phyloP scores from a whole-genome alignment of 2,797 vertebrate genomes.

The Cynodonichthys magdalenae region DNA sequence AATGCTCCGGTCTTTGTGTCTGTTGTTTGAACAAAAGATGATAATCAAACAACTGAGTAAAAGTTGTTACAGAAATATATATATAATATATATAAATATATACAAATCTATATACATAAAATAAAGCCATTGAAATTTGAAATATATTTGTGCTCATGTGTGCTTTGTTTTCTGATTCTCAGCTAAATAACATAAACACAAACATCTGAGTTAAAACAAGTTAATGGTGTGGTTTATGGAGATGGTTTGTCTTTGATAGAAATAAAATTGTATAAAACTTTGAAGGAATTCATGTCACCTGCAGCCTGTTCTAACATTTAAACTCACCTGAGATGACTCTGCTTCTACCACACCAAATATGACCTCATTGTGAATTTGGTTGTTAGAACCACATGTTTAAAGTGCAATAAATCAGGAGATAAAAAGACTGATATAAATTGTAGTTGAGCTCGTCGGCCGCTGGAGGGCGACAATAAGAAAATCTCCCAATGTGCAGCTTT shows the following conservation, averaged over 20 bases:
- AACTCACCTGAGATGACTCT: too few species aligned
- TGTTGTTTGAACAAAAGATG: slow-evolving; percentile 84
- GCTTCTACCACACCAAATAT: too few species aligned
- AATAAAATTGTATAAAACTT: too few species aligned
- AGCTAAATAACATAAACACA: too few species aligned
- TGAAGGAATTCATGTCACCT: too few species aligned
- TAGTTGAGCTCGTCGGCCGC: not conserved
- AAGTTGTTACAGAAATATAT: slow-evolving; percentile 81
- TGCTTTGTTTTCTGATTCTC: slow-evolving; percentile 5
- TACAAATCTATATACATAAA: slow-evolving; percentile 81
- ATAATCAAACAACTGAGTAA: slow-evolving; percentile 84
- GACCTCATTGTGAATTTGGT: too few species aligned
- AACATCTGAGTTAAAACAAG: too few species aligned
- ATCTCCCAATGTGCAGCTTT: not conserved
- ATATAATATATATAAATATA: slow-evolving; percentile 79
- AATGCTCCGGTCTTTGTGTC: slow-evolving; percentile 86
- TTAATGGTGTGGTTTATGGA: too few species aligned
- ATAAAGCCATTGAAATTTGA: slow-evolving; percentile 88
- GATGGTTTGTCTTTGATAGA: too few species aligned
- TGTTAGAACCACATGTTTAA: not conserved
- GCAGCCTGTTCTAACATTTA: too few species aligned
- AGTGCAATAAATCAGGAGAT: too few species aligned
- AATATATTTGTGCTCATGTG: slow-evolving; percentile 62
- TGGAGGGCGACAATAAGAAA: not conserved
- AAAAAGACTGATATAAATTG: not conserved